Evolutionary conservation across 2,888 invertebrate genomes (phyloP).

Genomic region (Epistrophe eligans): DNA sequence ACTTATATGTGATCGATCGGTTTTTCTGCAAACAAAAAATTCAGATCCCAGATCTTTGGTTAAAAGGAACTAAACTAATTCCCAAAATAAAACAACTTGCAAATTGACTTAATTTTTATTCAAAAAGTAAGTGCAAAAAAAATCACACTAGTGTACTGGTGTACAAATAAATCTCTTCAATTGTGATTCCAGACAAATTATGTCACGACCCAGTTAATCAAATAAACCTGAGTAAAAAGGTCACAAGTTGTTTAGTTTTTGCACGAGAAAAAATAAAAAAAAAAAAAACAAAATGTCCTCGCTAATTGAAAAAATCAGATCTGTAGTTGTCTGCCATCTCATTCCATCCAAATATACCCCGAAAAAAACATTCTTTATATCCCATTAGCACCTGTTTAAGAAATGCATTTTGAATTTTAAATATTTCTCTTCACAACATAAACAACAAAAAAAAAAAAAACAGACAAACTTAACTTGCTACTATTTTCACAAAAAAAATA

Average conservation of each 20-base stretch:
- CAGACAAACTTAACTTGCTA: not conserved
- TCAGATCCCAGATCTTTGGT: no score
- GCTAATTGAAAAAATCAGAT: not conserved
- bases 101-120: not conserved
- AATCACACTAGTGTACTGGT: not conserved
- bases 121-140: not conserved
- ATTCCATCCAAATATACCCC: not conserved
- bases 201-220: constrained; percentile 1
- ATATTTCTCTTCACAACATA: constrained; percentile 13
- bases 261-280: no score
- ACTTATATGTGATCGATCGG: no score
- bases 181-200: not conserved
- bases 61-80: no score
- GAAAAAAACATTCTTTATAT: not conserved
- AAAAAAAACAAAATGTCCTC: not conserved
- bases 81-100: not conserved
- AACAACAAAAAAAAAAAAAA: not conserved
- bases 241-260: not conserved
- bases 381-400: constrained; percentile 20
- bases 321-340: not conserved
- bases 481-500: not conserved
- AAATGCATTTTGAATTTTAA: constrained; percentile 65
- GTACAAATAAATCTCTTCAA: not conserved
- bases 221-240: not conserved
- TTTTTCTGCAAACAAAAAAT: no score